A percentile compares a stretch with the other conserved stretches of the same genome.
Conservation (phyloP, 2,888 invertebrate genomes). For the Eupithecia tripunctaria region DNA sequence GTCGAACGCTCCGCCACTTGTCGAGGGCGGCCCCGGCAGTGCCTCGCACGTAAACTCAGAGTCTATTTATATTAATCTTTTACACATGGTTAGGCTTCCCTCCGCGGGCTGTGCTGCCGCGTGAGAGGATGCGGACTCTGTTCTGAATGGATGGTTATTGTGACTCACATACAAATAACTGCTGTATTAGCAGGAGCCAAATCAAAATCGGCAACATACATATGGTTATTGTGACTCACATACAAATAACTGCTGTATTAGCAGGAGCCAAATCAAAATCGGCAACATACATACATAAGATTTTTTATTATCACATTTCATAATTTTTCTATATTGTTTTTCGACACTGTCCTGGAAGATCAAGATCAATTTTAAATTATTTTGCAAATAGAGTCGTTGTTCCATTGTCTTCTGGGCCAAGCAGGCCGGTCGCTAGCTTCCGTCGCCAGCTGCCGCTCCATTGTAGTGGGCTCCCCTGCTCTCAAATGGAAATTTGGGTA, state of each 20-base stretch:
- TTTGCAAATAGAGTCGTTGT: background rate
- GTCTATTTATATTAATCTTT: conserved; percentile 30
- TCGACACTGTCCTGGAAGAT: background rate
- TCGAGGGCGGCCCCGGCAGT: background rate
- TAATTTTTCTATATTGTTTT: background rate
- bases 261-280: background rate
- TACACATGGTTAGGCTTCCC: conserved; percentile 10
- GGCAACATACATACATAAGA: background rate
- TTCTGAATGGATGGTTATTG: background rate
- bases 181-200: background rate
- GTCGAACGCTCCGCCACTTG: background rate
- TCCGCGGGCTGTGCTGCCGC: too few relatives aligned
- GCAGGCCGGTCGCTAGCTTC: too few relatives aligned
- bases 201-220: background rate
- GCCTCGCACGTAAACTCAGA: conserved; percentile 17
- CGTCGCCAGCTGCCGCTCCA: too few relatives aligned
- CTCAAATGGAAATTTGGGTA: background rate
- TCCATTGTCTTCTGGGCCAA: background rate
- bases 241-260: background rate
- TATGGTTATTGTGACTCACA: background rate
- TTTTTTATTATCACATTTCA: background rate
- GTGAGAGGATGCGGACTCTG: background rate
- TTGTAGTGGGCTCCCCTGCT: background rate
- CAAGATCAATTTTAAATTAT: background rate
- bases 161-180: background rate